Evolutionary conservation across 2,797 vertebrate genomes (phyloP), one percentile per base, ranked within the genome.

Genomic region (Syngnathus rostellatus): DNA sequence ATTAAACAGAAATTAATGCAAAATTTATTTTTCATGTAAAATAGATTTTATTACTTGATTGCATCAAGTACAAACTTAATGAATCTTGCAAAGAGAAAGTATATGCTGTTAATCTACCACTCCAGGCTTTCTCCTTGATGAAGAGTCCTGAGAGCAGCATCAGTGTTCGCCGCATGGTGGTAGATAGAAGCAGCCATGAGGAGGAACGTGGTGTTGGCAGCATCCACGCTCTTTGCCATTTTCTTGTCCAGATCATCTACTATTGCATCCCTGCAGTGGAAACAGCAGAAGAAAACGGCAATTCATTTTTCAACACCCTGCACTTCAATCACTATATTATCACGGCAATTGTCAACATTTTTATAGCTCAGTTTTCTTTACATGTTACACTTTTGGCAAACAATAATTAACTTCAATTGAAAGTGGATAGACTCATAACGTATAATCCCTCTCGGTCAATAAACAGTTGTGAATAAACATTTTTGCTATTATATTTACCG

Each of bases 111-210:
- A 37, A 43, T 21, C 38, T 73, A 98, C 96, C 96, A 96, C 58
- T 99, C 96, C 41, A 98, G 83, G 80, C 93, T 95, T 2, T 98
- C 96, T 37, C 95, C 96, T 80, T 98, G 97, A 73, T 97, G 95
- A 73, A 99, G 87, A 0, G 93, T 74, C 1, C 95, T 88, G 61
- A 99, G 87, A 0, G 96, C 95, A 0, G 94, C 93, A 0, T 98
- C 96, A 0, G 89, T 89, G 72, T 98, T 96, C 68, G 86, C 77
- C 64, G 95, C 92, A 0, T 97, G 95, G 83, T 92, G 86, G 69
- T 97, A 99, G 76, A 98, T 88, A 37, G 95, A 94, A 0, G 93
- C 94, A 0, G 96, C 95, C 96, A 98, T 96, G 59, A 98, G 86
- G 66, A 98, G 85, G 87, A 98, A 97, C 0, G 94, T 94, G 8